phyloP scores from a whole-genome alignment of 2,888 invertebrate genomes.

The Encarsia formosa region DNA sequence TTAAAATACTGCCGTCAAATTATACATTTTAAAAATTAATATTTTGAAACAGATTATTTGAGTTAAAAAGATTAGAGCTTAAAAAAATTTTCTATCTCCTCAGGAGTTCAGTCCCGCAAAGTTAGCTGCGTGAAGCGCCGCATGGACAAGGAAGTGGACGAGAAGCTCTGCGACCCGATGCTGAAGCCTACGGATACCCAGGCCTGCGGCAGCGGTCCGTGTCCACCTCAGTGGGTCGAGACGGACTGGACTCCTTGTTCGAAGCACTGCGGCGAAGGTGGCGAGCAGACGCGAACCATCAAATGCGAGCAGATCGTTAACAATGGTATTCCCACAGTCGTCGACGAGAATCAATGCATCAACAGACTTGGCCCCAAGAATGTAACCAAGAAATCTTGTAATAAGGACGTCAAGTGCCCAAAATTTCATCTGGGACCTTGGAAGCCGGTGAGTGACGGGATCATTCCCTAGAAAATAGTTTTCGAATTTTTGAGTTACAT shows the following conservation, averaged over 20 bases:
- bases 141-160: slow-evolving; percentile 67
- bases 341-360: slow-evolving; percentile 72
- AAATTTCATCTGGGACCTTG: slow-evolving; percentile 85
- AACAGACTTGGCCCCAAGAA: slow-evolving; percentile 68
- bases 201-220: slow-evolving; percentile 71
- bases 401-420: slow-evolving; percentile 74
- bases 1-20: no score
- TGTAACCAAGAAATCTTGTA: slow-evolving; percentile 66
- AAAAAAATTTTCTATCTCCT: no score
- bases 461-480: no score
- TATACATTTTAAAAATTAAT: no score
- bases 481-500: no score
- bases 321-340: slow-evolving; percentile 66
- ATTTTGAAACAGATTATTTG: no score
- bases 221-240: slow-evolving; percentile 76
- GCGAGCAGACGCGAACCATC: slow-evolving; percentile 66
- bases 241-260: slow-evolving; percentile 80
- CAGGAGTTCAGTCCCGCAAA: slow-evolving; percentile 70
- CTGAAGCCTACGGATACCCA: slow-evolving; percentile 69
- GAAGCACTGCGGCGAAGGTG: slow-evolving; percentile 74
- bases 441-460: slow-evolving; percentile 76
- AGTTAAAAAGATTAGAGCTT: no score
- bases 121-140: slow-evolving; percentile 77
- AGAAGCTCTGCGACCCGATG: slow-evolving; percentile 72
- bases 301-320: slow-evolving; percentile 76